These are phyloP conservation scores for Lithobates pipiens DNA, from an alignment of 2,797 vertebrate species.

Conservation along the genomic window DNA sequence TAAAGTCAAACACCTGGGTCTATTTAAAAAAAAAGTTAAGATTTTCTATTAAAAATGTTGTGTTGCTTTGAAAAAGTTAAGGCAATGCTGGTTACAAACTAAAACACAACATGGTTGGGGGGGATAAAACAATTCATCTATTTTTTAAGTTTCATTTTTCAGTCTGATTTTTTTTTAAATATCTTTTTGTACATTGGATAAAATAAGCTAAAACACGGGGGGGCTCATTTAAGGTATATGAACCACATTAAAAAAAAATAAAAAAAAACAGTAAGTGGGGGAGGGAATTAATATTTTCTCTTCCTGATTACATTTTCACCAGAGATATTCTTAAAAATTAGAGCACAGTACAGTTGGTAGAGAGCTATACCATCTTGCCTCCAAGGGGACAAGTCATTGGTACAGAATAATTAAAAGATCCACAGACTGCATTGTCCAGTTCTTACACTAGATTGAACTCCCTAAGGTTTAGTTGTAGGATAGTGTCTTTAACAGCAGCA, in stretches of 20 bases:
- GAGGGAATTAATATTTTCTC: conserved; percentile 22
- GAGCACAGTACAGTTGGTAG: conserved; percentile 23
- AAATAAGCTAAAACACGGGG: conserved; percentile 3
- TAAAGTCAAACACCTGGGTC: conserved; percentile 26
- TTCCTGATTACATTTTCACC: conserved; percentile 56
- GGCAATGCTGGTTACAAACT: conserved; percentile 48
- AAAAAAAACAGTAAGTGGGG: conserved; percentile 50
- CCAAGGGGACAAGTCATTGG: conserved; percentile 28
- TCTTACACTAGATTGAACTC: conserved; percentile 85
- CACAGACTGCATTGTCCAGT: conserved; percentile 36
- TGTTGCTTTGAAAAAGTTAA: conserved; percentile 62
- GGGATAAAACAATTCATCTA: conserved; percentile 30
- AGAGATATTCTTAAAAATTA: conserved; percentile 37
- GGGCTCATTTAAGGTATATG: conserved; percentile 41
- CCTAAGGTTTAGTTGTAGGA: conserved; percentile 85
- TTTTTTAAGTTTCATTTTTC: conserved; percentile 39
- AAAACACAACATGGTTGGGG: conserved; percentile 49
- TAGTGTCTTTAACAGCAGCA: conserved; percentile 88
- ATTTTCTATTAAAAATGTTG: conserved; percentile 36
- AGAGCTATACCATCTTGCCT: conserved; percentile 36
- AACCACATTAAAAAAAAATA: conserved; percentile 36
- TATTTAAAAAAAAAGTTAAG: conserved; percentile 42
- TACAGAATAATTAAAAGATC: conserved; percentile 23
- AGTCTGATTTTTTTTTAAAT: conserved; percentile 46
- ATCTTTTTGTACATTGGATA: conserved; percentile 16